Base-by-base conservation (phyloP, 2,797 vertebrate genomes). In the Zenarchopterus dispar region DNA sequence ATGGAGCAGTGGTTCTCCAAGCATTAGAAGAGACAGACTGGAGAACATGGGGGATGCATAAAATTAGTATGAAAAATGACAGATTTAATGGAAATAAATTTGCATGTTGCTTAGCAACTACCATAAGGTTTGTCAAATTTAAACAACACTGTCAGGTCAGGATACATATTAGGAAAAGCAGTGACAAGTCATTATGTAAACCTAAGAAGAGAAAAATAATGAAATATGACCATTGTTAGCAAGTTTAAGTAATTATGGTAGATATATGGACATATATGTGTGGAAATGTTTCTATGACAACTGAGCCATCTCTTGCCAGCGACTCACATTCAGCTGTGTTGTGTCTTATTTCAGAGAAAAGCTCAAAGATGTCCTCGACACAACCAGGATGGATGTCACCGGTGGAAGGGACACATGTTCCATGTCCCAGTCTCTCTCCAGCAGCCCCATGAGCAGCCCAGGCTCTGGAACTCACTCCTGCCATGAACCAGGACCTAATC, bases 311-410 rank as follows among this genome's bases (percentile, higher is more conserved):
- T 28, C 8, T 28, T 26, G 5, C 9, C 6, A 21, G 22, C 23
- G 1, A 24, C 13, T 53, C 44, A 8, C 13, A 46, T 56, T 36
- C 0, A 9, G 23, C 28, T 18, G n/a, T 10, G 7, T 21, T 66
- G 23, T 73, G 4, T 81, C 19, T 63, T 31, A 45, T 73, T 4
- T 42, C 36, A 99, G 98, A 62, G 96, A 96, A 86, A 99, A 98
- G 89, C 94, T 98, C 50, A 95, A 94, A 22, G 97, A 98, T 60
- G 93, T 98, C 82, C 92, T 99, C 8, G 95, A 95, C 53, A 84
- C 86, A 1, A 92, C 93, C 70, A 92, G 82, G 56, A 77, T 95
- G 77, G 94, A 95, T 0, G 61, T 91, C 44, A 76, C 82, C 0
- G 84, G 93, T 47, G 93, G 84, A 4, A 89, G 95, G 57, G 93